Conservation (phyloP, 2,113 vertebrate species). For the Verasper variegatus region DNA sequence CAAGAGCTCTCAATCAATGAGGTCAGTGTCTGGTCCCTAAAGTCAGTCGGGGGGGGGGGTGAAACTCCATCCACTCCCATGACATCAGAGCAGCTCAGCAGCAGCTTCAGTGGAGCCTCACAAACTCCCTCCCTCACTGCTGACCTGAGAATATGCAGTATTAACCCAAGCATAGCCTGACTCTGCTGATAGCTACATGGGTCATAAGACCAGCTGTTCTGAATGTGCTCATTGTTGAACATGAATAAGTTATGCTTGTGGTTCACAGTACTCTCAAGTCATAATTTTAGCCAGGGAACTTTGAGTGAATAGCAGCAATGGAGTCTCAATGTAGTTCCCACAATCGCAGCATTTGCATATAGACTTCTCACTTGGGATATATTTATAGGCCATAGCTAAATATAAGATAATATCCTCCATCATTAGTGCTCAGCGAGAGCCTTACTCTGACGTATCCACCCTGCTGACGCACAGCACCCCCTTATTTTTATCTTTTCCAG, state of each 20-base stretch:
- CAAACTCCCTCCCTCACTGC: constrained; percentile 25
- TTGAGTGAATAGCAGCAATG: constrained; percentile 26
- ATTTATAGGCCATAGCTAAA: constrained; percentile 43
- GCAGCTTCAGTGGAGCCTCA: constrained; percentile 18
- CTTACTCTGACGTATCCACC: not conserved
- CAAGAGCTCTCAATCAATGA: constrained; percentile 63
- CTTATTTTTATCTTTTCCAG: not conserved
- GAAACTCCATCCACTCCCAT: constrained; percentile 66
- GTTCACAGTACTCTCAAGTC: constrained; percentile 37
- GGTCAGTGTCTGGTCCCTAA: constrained; percentile 67
- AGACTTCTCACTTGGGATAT: constrained; percentile 9
- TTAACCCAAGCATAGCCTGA: constrained; percentile 36
- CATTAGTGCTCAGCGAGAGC: constrained; percentile 17
- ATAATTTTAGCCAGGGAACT: constrained; percentile 26
- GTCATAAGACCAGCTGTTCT: constrained; percentile 69
- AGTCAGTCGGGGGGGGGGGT: constrained; percentile 35
- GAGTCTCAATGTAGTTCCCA: constrained; percentile 16
- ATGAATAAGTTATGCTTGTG: constrained; percentile 50
- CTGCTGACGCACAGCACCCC: constrained; percentile 30
- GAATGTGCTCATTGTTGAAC: constrained; percentile 73
- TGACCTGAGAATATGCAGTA: constrained; percentile 34
- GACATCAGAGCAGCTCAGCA: constrained; percentile 55
- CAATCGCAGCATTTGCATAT: constrained; percentile 37
- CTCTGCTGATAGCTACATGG: constrained; percentile 27
- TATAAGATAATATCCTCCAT: constrained; percentile 29